phyloP scores from a whole-genome alignment of 2,113 vertebrate genomes.

The Speoplatyrhinus poulsoni region DNA sequence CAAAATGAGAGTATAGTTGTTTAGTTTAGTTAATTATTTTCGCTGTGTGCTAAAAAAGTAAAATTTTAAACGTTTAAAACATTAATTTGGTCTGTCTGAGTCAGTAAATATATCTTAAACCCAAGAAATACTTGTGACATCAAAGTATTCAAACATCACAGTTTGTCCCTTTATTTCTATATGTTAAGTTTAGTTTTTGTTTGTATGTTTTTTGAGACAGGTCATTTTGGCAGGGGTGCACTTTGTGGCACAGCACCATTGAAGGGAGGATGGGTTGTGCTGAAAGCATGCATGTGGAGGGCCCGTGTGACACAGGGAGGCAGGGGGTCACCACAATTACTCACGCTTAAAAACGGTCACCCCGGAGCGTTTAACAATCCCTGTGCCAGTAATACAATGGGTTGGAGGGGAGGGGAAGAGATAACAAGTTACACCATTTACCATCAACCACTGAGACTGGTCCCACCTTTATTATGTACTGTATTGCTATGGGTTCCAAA shows the following conservation, averaged over 20 bases:
- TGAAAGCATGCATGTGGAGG: conserved; percentile 70
- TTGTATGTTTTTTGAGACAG: conserved; percentile 36
- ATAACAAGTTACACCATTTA: conserved; percentile 35
- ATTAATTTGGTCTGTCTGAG: background rate
- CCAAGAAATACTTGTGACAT: background rate
- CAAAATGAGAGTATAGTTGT: background rate
- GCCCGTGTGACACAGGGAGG: conserved; percentile 13
- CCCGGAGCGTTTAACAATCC: conserved; percentile 80
- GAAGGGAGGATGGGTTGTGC: conserved; percentile 31
- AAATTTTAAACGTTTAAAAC: background rate
- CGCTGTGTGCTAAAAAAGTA: background rate
- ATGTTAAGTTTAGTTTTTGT: background rate
- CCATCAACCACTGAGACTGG: conserved; percentile 21
- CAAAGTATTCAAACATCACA: background rate
- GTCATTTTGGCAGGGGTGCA: conserved; percentile 34
- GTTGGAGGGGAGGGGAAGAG: conserved; percentile 49
- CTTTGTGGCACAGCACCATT: conserved; percentile 56
- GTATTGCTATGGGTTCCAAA: too few species aligned
- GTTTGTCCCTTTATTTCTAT: background rate
- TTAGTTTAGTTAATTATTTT: background rate
- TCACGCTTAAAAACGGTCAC: conserved; percentile 77
- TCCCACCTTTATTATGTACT: background rate
- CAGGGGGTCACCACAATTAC: conserved; percentile 60
- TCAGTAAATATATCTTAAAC: background rate
- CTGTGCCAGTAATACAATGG: conserved; percentile 62